These are phyloP conservation scores for Hydropsyche tenuis DNA, from an alignment of 1,140 invertebrate genomes.

Conservation along the genomic window DNA sequence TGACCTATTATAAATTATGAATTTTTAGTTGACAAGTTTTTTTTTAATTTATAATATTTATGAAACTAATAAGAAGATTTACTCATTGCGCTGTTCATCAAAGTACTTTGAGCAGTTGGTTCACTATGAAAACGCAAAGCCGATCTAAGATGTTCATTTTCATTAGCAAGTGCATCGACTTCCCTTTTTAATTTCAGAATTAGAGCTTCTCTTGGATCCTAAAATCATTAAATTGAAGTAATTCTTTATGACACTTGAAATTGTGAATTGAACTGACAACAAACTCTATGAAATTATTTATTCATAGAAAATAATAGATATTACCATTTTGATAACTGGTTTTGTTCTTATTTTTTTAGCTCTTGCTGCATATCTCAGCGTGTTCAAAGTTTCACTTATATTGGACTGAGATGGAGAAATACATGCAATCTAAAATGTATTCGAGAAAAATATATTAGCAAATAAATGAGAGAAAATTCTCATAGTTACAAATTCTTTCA, in stretches of 20 bases:
- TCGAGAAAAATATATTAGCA: too few relatives aligned
- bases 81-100: conserved; percentile 27
- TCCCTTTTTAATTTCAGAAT: conserved; percentile 90
- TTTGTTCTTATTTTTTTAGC: conserved; percentile 89
- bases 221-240: conserved; percentile 9
- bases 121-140: conserved; percentile 68
- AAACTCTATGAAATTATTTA: background rate
- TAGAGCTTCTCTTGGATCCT: conserved; percentile 91
- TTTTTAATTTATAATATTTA: background rate
- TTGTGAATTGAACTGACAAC: too few relatives aligned
- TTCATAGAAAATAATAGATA: conserved; percentile 44
- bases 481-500: too few relatives aligned
- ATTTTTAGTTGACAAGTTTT: too few relatives aligned
- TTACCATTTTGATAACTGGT: conserved; percentile 91
- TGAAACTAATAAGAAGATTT: background rate
- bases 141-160: conserved; percentile 88
- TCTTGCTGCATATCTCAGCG: conserved; percentile 84
- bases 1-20: conserved; percentile 19
- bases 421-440: conserved; percentile 81
- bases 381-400: conserved; percentile 89
- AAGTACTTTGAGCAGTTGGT: conserved; percentile 30
- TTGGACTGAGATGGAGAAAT: conserved; percentile 87
- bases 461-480: too few relatives aligned
- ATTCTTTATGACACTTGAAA: too few relatives aligned
- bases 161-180: conserved; percentile 84